Base-by-base conservation (phyloP, 2,797 vertebrate species). In the Enteromius thamalakanensis region DNA sequence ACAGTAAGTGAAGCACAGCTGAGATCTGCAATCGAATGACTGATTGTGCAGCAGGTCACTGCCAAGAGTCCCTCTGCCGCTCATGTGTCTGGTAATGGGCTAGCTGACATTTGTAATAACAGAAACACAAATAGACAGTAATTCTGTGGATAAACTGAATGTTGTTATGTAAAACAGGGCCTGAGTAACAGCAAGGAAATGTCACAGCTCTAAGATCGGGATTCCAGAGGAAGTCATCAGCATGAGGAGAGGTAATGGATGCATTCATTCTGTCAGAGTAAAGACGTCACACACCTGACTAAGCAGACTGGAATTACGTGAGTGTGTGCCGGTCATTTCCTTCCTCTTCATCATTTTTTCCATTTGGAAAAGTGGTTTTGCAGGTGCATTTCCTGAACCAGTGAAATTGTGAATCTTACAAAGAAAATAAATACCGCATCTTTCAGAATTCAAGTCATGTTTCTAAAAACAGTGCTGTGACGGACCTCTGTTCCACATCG, bases 141-240 rank as follows among this genome's bases (percentile, higher is more conserved):
- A 53, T 51, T 74, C 45, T 51, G 76, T n/a, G 19, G 7, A 67
- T 51, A 23, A 40, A 40, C 77, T 40, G 32, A 15, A 23, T 70
- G 51, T 21, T 42, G 32, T 58, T 58, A 29, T 58, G 65, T 58
- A 70, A 69, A 80, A 80, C 15, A 79, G 29, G 29, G 65, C 14
- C 32, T 23, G 77, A 79, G 40, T 26, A 21, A 77, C 23, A 65
- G 58, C 17, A 34, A 47, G 42, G 76, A 78, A 67, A 78, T 78
- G 60, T 78, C 42, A 65, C 5, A n/a, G 26, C 47, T 29, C 47
- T 34, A 29, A 51, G 47, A 75, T 21, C 0, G 12, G 51, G 72
- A 58, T 76, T 65, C 60, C 19, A 47, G 23, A 32, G 23, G 51
- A 76, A 75, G 21, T 40, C 32, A 40, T 34, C 12, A 76, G 32